A percentile compares a stretch with the other conserved stretches of the same genome.
Evolutionary conservation across 2,797 vertebrate species (phyloP).

Genomic region (Paramormyrops hopkinsi): DNA sequence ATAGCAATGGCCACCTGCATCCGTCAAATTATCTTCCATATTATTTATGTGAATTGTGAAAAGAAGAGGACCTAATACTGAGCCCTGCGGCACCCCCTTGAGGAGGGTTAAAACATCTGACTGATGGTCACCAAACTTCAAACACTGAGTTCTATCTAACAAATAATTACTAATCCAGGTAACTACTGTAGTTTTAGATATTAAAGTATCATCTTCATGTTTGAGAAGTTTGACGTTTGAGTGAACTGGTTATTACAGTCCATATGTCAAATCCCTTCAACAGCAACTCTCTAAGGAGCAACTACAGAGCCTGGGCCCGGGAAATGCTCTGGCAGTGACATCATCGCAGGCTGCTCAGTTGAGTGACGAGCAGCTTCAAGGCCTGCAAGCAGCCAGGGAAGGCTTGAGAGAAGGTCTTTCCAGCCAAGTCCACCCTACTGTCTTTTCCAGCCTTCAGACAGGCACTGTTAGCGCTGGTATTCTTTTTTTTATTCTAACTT

Average conservation of each 20-base stretch:
- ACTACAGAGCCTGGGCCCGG: constrained; percentile 58
- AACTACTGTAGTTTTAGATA: not conserved
- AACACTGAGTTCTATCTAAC: not conserved
- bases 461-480: constrained; percentile 22
- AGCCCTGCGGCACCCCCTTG: not conserved
- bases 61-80: not conserved
- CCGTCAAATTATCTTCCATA: not conserved
- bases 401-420: constrained; percentile 44
- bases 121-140: not conserved
- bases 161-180: not conserved
- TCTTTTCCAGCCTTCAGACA: not conserved
- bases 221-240: not conserved
- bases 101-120: not conserved
- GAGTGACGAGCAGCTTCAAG: constrained; percentile 50
- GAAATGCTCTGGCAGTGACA: constrained; percentile 62
- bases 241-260: not conserved
- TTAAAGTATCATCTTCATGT: not conserved
- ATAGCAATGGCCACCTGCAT: not conserved
- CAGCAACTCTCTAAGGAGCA: constrained; percentile 62
- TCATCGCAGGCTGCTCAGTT: constrained; percentile 46
- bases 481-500: not conserved
- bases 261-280: not conserved
- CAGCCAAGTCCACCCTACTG: constrained; percentile 2
- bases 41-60: not conserved
- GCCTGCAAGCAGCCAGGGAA: constrained; percentile 56